These are phyloP conservation scores for Luscinia megarhynchos DNA, from an alignment of 2,797 vertebrate species.

Conservation along the genomic window DNA sequence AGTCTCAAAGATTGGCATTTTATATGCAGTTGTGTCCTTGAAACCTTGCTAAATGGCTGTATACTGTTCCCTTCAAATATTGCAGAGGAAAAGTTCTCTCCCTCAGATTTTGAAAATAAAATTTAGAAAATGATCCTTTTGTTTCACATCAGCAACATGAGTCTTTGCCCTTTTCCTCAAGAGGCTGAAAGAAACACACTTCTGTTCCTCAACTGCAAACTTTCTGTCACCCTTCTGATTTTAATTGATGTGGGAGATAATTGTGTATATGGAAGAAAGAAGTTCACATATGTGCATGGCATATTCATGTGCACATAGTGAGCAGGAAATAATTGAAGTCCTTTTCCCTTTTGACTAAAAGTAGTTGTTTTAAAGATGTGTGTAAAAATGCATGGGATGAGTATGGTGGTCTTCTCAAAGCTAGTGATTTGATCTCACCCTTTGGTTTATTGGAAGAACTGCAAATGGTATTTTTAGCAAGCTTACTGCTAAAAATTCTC, in stretches of 20 bases:
- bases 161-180: not conserved
- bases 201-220: not conserved
- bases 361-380: not conserved
- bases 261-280: not conserved
- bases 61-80: not conserved
- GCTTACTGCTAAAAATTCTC: not conserved
- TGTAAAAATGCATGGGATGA: not conserved
- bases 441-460: not conserved
- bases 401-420: not conserved
- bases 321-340: not conserved
- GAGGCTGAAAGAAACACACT: not conserved
- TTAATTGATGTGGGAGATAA: not conserved
- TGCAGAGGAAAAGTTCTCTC: not conserved
- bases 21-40: not conserved
- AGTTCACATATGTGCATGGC: not conserved
- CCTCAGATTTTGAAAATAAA: not conserved
- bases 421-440: not conserved
- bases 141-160: not conserved
- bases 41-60: not conserved
- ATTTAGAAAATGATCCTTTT: not conserved
- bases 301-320: not conserved
- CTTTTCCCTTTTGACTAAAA: not conserved
- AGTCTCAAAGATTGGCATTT: not conserved
- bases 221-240: not conserved
- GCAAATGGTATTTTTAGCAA: not conserved